Base-by-base conservation (phyloP, 2,888 invertebrate species). In the Glaucopsyche alexis region DNA sequence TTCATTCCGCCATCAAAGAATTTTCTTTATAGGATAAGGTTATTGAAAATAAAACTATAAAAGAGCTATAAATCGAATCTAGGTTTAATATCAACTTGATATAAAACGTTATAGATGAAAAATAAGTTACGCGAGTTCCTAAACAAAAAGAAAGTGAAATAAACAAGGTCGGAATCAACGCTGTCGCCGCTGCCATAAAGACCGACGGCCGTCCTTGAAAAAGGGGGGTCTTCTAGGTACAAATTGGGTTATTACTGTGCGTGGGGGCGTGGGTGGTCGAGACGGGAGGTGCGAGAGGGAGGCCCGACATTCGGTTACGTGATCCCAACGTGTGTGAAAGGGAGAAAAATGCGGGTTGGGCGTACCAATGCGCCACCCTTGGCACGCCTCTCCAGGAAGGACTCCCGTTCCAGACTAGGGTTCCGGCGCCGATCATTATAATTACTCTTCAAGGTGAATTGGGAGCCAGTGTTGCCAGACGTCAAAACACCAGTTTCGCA, bases 151-250 rank as follows among this genome's bases (percentile, higher is more conserved):
- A 90, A 93, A 91, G 88, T 91, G 90, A 91, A 92, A 93, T 91
- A 93, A 93, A 93, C 93, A 93, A 93, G 92, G 92, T 92, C 91
- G 92, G 91, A 92, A 91, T 93, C 92, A 91, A 90, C 92, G 90
- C 89, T 90, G 91, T 88, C 91, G 91, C 87, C 91, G 90, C 90
- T 90, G 90, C 92, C 91, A 89, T 92, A 90, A 89, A 92, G 93
- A 91, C 90, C 93, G 92, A 90, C 92, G 92, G 89, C 91, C 93
- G 93, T 92, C 93, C 93, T 93, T 93, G 93, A 92, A 90, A 92
- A 89, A 87, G 90, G 91, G 93, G 91, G 92, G 92, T 89, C 69
- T 69, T 49, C 69, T 69, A 69, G 69, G 69, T 91, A 93, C 93
- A 93, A 93, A 93, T 93, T 93, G 93, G 93, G 93, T 93, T 93